phyloP scores from a whole-genome alignment of 1,140 invertebrate genomes.

The Trigoniulus corallinus region DNA sequence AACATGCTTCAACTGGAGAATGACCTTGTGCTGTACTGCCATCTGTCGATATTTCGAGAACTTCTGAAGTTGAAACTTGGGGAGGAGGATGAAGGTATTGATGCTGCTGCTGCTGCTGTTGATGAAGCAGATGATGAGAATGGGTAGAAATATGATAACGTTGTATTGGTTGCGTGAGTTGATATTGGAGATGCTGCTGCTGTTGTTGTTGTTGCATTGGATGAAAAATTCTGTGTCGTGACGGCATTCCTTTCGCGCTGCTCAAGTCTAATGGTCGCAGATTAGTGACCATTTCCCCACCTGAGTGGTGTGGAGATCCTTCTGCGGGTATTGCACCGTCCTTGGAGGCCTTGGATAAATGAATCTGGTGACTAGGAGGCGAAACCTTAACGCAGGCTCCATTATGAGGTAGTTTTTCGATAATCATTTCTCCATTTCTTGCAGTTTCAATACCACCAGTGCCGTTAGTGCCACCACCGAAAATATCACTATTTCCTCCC shows the following conservation, averaged over 20 bases:
- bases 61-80: constrained; percentile 2
- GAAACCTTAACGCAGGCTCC: no score
- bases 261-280: not conserved
- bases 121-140: not conserved
- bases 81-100: constrained; percentile 8
- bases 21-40: not conserved
- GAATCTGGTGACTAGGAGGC: no score
- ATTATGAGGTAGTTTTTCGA: no score
- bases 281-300: not conserved
- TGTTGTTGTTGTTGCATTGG: constrained; percentile 1
- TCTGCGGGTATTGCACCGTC: not conserved
- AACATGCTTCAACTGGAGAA: constrained; percentile 2
- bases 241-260: not conserved
- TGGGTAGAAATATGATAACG: no score
- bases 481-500: not conserved
- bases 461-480: no score
- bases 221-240: not conserved
- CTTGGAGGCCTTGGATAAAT: not conserved
- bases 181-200: not conserved
- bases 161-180: no score
- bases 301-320: not conserved
- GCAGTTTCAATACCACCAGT: no score
- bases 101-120: constrained; percentile 1
- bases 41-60: constrained; percentile 8
- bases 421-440: no score